Conservation (phyloP, 2,113 vertebrate genomes). For the Hucho hucho region DNA sequence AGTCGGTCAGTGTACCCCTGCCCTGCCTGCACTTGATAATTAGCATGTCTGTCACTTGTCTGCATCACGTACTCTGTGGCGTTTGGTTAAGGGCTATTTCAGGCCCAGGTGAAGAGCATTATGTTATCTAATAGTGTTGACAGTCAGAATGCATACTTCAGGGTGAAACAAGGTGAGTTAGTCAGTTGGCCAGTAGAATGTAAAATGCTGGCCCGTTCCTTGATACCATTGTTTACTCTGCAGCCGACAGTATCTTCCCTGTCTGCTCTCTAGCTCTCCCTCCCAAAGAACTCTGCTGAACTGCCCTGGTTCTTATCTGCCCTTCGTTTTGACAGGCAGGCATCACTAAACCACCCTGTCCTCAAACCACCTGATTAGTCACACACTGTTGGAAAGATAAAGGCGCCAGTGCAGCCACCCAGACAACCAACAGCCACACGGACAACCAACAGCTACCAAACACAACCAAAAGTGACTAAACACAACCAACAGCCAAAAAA, state of each 20-base stretch:
- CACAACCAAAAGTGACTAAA: no score
- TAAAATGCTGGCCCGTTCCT: not conserved
- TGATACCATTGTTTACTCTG: not conserved
- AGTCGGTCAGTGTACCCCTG: not conserved
- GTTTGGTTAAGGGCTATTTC: conserved; percentile 19
- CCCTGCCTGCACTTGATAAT: not conserved
- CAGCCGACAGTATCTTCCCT: not conserved
- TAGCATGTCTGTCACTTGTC: conserved; percentile 20
- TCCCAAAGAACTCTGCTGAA: not conserved
- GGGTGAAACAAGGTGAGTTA: conserved; percentile 15
- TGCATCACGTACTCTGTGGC: conserved; percentile 4
- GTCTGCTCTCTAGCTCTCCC: not conserved
- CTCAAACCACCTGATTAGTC: conserved; percentile 5
- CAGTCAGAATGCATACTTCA: conserved; percentile 22
- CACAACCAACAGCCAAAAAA: no score
- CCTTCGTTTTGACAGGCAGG: not conserved
- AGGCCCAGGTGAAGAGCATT: conserved; percentile 19
- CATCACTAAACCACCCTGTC: conserved; percentile 10
- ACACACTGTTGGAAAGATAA: not conserved
- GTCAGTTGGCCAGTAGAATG: not conserved
- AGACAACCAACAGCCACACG: no score
- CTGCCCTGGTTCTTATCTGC: not conserved
- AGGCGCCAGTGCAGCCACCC: not conserved
- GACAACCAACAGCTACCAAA: no score
- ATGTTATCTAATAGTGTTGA: not conserved